Conservation (phyloP, 2,888 invertebrate genomes). For the Ganaspis brasiliensis region DNA sequence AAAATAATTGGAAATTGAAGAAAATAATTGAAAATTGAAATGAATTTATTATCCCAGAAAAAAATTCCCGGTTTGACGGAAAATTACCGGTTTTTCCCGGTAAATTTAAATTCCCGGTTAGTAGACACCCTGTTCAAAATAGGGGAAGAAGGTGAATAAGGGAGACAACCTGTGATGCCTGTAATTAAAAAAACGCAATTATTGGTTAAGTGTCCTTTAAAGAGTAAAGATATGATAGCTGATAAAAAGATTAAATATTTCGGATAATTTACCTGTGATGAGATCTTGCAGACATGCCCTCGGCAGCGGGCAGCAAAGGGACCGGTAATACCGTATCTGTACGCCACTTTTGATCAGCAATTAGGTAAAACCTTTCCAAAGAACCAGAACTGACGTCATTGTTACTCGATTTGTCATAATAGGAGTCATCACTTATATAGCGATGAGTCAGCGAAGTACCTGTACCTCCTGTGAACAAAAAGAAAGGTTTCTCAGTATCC, state of each 20-base stretch:
- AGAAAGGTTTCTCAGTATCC: constrained; percentile 12
- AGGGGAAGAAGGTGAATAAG: no score
- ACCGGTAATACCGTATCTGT: constrained; percentile 72
- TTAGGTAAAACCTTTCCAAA: constrained; percentile 72
- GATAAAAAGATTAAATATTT: background rate
- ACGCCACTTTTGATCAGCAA: constrained; percentile 73
- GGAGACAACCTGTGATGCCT: no score
- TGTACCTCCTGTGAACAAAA: constrained; percentile 67
- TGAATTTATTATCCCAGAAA: no score
- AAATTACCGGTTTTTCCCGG: no score
- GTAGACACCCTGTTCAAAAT: no score
- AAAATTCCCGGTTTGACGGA: no score
- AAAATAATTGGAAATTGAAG: no score
- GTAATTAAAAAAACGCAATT: no score
- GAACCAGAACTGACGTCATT: constrained; percentile 65
- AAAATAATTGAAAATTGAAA: no score
- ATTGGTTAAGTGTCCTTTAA: no score
- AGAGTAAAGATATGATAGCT: no score
- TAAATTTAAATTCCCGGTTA: no score
- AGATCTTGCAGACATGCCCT: constrained; percentile 79
- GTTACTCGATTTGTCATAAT: constrained; percentile 66
- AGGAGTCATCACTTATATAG: constrained; percentile 67
- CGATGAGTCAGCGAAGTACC: constrained; percentile 67
- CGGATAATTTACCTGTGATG: constrained; percentile 73
- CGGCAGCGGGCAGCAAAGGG: constrained; percentile 72